Percentiles rank a stretch among this genome's conserved stretches.
These are phyloP conservation scores for Alces alces DNA, from an alignment of 2,113 vertebrate genomes.

Conservation along the genomic window DNA sequence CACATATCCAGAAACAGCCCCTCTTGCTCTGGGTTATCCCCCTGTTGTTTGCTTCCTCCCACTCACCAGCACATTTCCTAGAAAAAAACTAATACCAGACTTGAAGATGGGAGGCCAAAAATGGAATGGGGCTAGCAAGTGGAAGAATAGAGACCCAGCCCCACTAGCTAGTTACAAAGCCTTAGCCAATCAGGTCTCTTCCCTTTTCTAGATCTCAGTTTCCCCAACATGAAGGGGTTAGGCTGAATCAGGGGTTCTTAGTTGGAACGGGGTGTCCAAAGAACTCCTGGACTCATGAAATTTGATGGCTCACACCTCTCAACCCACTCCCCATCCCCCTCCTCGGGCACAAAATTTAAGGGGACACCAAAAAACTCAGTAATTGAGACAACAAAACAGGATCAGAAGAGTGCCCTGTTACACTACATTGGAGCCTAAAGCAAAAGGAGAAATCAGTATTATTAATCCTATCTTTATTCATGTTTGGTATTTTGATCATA, in stretches of 20 bases:
- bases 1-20: background rate
- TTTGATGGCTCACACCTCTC: background rate
- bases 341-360: background rate
- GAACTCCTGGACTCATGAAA: background rate
- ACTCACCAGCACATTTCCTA: slow-evolving; percentile 1
- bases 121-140: background rate
- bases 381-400: slow-evolving; percentile 14
- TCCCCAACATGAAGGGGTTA: background rate
- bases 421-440: background rate
- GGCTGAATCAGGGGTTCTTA: background rate
- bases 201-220: slow-evolving; percentile 15
- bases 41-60: background rate
- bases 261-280: background rate
- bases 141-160: background rate
- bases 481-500: background rate
- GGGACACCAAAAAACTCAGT: background rate
- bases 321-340: background rate
- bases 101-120: background rate
- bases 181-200: background rate
- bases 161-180: background rate
- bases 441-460: slow-evolving; percentile 13
- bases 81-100: background rate
- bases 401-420: background rate
- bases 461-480: background rate
- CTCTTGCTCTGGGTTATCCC: background rate